Evolutionary conservation across 2,797 vertebrate species (phyloP), one percentile per base, ranked within the genome.

Genomic region (Delichon dasypus): DNA sequence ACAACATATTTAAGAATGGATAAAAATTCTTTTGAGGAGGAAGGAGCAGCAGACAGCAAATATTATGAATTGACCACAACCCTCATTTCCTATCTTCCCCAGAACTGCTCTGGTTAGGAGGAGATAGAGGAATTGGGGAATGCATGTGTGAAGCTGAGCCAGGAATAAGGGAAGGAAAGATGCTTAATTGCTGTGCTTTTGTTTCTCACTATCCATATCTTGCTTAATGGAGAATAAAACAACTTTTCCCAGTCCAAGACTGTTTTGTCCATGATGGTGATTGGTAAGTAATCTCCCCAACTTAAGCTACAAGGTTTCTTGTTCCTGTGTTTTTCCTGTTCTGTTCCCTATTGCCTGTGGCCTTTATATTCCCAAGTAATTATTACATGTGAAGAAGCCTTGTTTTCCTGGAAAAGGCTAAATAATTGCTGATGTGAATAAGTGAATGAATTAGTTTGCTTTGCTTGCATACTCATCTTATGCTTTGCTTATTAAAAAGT

Each of bases 101-200:
- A 44, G 9, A 4, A 4, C 18, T 2, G 1, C 3, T 73, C 15
- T 60, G 36, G 3, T 9, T 3, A 4, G 5, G 9, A 51, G 14
- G 4, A 70, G 4, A 36, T 42, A 40, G 27, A 62, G 4, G 15
- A 67, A 22, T 2, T 71, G 38, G 9, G 16, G 25, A 38, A 34
- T 60, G 30, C 34, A 73, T 4, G 3, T 38, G 9, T 47, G 10
- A 79, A 62, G 11, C 11, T 50, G 11, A 86, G 7, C 15, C 40
- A 75, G 23, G 5, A 67, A 45, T 13, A 38, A 15, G 7, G 8
- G 10, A 5, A 9, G 3, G 3, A 68, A 67, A 60, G 23, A 5
- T 19, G 15, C 38, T 67, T n/a, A 67, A 38, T 16, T 8, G 16
- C 27, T 36, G 10, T 23, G 27, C 12, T 27, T 60, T 60, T 67